Base-by-base conservation (phyloP, 2,888 invertebrate genomes). In the Physocephala rufipes region DNA sequence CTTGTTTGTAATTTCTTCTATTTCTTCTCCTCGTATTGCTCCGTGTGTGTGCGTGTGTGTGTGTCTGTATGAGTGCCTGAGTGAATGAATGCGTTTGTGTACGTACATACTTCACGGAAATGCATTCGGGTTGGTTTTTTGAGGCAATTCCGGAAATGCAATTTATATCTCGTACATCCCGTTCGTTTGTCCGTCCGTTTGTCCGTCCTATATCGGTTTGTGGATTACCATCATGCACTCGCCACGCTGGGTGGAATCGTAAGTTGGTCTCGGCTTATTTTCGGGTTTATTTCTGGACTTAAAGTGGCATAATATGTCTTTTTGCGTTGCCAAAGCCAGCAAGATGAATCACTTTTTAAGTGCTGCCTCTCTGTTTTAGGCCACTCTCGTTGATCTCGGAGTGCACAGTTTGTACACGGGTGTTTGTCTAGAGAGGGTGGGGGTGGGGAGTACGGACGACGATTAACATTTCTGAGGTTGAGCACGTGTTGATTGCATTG, bases 271-370 rank as follows among this genome's bases (percentile, higher is more conserved):
- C 62, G 55, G 67, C 43, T 62, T 67, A 61, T 62, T 67, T 58
- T 67, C 63, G 36, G 71, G 71, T 59, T 71, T 67, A 71, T 69
- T 58, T 49, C 65, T 26, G 55, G 61, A 73, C 73, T 73, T 72
- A 75, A 75, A 75, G 72, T 73, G 75, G 75, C 75, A 59, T 73
- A 73, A 75, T 75, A 72, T 71, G 71, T 73, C 68, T 73, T 68
- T 68, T 59, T 63, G 26, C 59, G 59, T 62, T 65, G 58, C 58
- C 62, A n/a, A 55, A n/a, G 61, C 26, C 12, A 28, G 2, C n/a
- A 62, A 68, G 68, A 68, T 68, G 68, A 49, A 68, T 68, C 65
- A 66, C 65, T 71, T 71, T 71, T 64, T 66, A 66, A 65, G 66
- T 66, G 71, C 62, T 61, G 61, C 58, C 58, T 61, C n/a, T n/a